A percentile compares a stretch with the other conserved stretches of the same genome.
phyloP scores from a whole-genome alignment of 2,113 vertebrate genomes.

The Vombatus ursinus region DNA sequence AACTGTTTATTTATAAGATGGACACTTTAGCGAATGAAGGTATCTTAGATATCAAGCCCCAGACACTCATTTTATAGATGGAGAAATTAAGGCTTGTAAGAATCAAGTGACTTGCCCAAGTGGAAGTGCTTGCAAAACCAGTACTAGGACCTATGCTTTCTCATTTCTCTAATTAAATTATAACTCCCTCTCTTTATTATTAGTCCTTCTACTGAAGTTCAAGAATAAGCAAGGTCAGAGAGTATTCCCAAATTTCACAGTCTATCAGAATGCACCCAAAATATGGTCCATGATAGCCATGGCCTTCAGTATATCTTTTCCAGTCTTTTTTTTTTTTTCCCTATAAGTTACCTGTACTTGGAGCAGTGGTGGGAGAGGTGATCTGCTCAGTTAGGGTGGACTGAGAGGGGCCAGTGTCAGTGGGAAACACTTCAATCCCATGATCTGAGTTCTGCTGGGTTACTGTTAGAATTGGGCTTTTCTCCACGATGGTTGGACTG shows the following conservation, averaged over 20 bases:
- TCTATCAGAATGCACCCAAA: neutral
- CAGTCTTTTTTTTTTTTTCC: constrained; percentile 7
- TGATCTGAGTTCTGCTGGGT: constrained; percentile 40
- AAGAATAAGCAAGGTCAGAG: neutral
- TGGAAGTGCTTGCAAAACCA: neutral
- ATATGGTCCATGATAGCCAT: neutral
- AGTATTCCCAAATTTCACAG: neutral
- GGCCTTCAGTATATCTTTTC: neutral
- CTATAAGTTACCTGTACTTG: constrained; percentile 81
- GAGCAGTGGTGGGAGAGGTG: constrained; percentile 46
- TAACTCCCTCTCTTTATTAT: neutral
- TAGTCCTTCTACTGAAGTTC: neutral
- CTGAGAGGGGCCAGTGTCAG: constrained; percentile 14
- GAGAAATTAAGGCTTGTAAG: neutral
- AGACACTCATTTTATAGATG: neutral
- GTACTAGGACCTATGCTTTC: neutral
- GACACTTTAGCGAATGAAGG: neutral
- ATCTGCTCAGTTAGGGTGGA: constrained; percentile 34
- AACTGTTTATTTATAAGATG: neutral
- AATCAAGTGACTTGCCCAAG: neutral
- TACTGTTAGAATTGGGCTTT: constrained; percentile 42
- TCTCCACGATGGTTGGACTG: constrained; percentile 37
- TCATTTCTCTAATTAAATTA: neutral
- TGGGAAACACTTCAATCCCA: constrained; percentile 47
- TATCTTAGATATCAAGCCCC: neutral